Evolutionary conservation across 2,113 vertebrate genomes (phyloP), one percentile per base, ranked within the genome.

Genomic region (Raja brachyura): DNA sequence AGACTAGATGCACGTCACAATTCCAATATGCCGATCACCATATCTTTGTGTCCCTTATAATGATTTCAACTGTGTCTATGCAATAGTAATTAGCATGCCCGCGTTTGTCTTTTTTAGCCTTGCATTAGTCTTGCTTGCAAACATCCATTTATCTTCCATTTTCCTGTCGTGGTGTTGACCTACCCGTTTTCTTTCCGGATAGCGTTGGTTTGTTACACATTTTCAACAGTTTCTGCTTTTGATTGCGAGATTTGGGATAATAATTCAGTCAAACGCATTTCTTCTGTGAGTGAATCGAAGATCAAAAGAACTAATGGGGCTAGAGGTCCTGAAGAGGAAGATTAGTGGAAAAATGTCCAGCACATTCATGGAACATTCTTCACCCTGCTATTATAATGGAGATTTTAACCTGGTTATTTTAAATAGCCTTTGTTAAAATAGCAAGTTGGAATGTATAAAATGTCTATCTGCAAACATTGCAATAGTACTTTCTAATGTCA

Each of bases 361-460:
- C 75, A 33, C n/a, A 33, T 77, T 77, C 75, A 77, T 33, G 13
- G 75, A 13, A 77, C 75, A 77, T 77, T 77, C 74, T 75, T n/a
- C 74, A n/a, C 25, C n/a, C 74, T 75, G 74, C 74, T n/a, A 77
- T 77, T 77, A 33, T 77, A 77, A 77, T 77, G n/a, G 75, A 76
- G 75, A 76, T 31, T 31, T 76, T 76, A 76, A 76, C 75, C 75
- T 76, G 75, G 31, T 77, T 77, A 33, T 77, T 77, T 77, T 77
- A 77, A 77, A 77, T 33, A 11, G 75, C 75, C 75, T 77, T 33
- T 77, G n/a, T 77, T 77, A 31, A 77, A 33, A 77, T 33, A 77
- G 75, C 75, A 77, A 13, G 10, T 9, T 33, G 75, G 75, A 77
- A 77, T 77, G 75, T 77, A 33, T 33, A 77, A 33, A 77, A 75